A percentile compares a stretch with the other conserved stretches of the same genome.
Conservation (phyloP, 2,888 invertebrate species). For the Megalurothrips usitatus region DNA sequence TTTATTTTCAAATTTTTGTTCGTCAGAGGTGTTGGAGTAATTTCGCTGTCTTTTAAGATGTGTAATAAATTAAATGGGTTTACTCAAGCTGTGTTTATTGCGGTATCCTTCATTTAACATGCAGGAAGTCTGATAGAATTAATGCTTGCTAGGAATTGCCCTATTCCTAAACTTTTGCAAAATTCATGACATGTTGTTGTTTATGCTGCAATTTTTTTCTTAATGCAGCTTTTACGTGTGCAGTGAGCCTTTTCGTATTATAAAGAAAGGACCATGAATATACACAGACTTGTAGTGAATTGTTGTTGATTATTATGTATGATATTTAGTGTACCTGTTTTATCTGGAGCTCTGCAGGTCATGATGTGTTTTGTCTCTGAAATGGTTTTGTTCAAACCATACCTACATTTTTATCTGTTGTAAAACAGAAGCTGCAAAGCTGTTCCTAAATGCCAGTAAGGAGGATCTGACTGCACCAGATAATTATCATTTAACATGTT, state of each 20-base stretch:
- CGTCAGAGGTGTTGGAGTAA: background rate
- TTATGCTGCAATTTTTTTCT: background rate
- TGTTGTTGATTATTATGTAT: conserved; percentile 15
- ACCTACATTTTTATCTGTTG: no score
- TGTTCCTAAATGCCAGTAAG: no score
- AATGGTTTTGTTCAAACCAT: no score
- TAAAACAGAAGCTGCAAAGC: no score
- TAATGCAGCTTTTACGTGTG: background rate
- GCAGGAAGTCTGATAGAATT: conserved; percentile 7
- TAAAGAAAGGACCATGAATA: background rate
- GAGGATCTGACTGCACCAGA: background rate
- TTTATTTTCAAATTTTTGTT: background rate
- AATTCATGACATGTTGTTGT: background rate
- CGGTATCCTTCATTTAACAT: background rate
- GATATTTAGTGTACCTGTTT: conserved; percentile 14
- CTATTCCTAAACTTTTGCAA: background rate
- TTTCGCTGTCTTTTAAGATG: background rate
- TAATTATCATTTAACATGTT: background rate
- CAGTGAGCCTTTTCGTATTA: background rate
- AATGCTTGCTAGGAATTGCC: background rate
- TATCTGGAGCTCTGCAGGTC: background rate
- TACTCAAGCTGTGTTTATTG: conserved; percentile 2
- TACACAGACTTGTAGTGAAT: conserved; percentile 6
- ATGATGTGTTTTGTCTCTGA: background rate
- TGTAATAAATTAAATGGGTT: background rate